Evolutionary conservation across 1,140 invertebrate species (phyloP), one percentile per base, ranked within the genome.

Genomic region (Varroa destructor): DNA sequence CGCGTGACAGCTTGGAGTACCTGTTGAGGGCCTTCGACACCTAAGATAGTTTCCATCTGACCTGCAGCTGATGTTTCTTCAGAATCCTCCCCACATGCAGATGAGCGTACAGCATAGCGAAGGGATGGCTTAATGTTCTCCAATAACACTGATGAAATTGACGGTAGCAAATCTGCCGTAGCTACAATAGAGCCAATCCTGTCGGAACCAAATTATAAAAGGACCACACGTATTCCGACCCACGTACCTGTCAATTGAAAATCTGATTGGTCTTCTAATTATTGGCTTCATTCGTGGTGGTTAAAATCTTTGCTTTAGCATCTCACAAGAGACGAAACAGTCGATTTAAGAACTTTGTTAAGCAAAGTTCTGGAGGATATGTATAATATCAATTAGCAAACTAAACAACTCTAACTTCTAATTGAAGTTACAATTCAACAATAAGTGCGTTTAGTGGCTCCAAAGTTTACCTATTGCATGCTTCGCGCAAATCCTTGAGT

Each of bases 31-130:
- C 77, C 80, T 42, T 78, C 77, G 54, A 88, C 83, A 1, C 88
- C 87, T 0, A 92, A 79, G 73, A 86, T 84, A 0, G 88, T 90
- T 56, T 85, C 84, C 79, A 91, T 88, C 81, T 92, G 89, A 37
- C 90, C 90, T 14, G 90, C 89, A 2, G 87, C 86, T 0, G 89
- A 91, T 6, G 78, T 84, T 76, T 87, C 87, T 71, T 85, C 83
- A 6, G 86, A 85, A 79, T 92, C 89, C 82, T 91, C 89, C 1
- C 79, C 79, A 73, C 87, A 81, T 43, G 86, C 88, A 77, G 85
- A 86, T 2, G 85, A 86, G 70, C 85, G 76, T n/a, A 86, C 81
- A 42, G 85, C 84, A 51, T 51, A 51, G 8, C 46, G 46, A 51
- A 51, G 46, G 3, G 46, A 51, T 5, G 46, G 46, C 4, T 51